Conservation (phyloP, 2,797 vertebrate species). For the Trachurus trachurus region DNA sequence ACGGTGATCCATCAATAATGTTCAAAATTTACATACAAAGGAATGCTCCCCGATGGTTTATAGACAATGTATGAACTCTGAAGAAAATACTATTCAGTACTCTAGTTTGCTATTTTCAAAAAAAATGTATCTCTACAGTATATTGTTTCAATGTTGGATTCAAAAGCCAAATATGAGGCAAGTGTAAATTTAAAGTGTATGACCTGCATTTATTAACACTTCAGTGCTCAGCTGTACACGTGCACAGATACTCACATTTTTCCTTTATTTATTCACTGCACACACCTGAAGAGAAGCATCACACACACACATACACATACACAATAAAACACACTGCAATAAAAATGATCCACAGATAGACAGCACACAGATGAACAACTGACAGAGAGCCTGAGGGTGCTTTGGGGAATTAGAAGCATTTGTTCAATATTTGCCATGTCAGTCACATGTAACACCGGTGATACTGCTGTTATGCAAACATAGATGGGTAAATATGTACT, state of each 20-base stretch:
- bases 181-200: conserved; percentile 35
- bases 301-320: conserved; percentile 8
- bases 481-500: conserved; percentile 42
- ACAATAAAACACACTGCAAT: conserved; percentile 12
- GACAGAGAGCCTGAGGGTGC: conserved; percentile 48
- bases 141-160: conserved; percentile 9
- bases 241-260: conserved; percentile 5
- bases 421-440: conserved; percentile 61
- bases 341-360: conserved; percentile 20
- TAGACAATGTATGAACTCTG: background rate
- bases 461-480: conserved; percentile 52
- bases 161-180: conserved; percentile 7
- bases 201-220: conserved; percentile 51
- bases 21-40: conserved; percentile 27
- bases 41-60: conserved; percentile 4
- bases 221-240: conserved; percentile 10
- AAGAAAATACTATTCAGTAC: background rate
- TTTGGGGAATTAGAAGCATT: conserved; percentile 61
- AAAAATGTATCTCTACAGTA: background rate
- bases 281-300: background rate
- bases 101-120: background rate
- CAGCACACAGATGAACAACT: conserved; percentile 44
- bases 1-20: conserved; percentile 19
- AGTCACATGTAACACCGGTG: conserved; percentile 57
- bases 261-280: background rate